These are phyloP conservation scores for Drosophila serrata DNA, from an alignment of 1,140 invertebrate genomes.

Conservation along the genomic window DNA sequence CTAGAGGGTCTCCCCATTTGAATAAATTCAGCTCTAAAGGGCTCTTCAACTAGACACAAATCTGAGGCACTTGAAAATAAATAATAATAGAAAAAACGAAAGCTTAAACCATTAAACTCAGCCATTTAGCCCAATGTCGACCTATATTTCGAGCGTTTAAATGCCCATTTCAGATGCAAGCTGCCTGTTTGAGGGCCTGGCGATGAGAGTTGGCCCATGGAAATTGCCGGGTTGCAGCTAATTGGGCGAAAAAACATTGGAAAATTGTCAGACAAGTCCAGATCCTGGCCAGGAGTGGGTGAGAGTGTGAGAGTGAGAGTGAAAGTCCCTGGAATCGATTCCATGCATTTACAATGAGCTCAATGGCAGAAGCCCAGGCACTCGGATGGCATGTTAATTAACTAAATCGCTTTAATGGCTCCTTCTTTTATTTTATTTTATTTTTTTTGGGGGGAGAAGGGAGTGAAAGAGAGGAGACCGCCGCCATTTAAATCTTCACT, in stretches of 20 bases:
- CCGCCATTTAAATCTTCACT: slow-evolving; percentile 67
- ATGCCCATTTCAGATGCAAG: slow-evolving; percentile 6
- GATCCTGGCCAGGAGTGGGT: neutral
- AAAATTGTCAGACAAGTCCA: slow-evolving; percentile 1
- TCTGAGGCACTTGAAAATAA: neutral
- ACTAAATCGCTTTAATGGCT: slow-evolving; percentile 59
- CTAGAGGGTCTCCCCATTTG: neutral
- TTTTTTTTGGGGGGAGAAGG: neutral
- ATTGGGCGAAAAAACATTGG: slow-evolving; percentile 29
- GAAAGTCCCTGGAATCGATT: slow-evolving; percentile 32
- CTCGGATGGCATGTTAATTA: slow-evolving; percentile 58
- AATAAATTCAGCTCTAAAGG: neutral
- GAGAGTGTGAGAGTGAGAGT: neutral
- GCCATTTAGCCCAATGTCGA: neutral
- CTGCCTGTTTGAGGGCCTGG: neutral
- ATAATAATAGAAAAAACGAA: neutral
- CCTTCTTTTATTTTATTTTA: slow-evolving; percentile 1
- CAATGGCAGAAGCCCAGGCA: slow-evolving; percentile 16
- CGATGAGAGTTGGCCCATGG: neutral
- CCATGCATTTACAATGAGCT: slow-evolving; percentile 52
- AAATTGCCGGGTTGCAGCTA: slow-evolving; percentile 25
- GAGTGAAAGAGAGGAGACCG: neutral
- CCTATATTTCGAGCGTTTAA: neutral
- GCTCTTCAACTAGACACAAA: neutral
- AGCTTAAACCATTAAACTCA: neutral